A percentile compares a stretch with the other conserved stretches of the same genome.
phyloP scores from a whole-genome alignment of 2,797 vertebrate genomes.

The Denticeps clupeoides region DNA sequence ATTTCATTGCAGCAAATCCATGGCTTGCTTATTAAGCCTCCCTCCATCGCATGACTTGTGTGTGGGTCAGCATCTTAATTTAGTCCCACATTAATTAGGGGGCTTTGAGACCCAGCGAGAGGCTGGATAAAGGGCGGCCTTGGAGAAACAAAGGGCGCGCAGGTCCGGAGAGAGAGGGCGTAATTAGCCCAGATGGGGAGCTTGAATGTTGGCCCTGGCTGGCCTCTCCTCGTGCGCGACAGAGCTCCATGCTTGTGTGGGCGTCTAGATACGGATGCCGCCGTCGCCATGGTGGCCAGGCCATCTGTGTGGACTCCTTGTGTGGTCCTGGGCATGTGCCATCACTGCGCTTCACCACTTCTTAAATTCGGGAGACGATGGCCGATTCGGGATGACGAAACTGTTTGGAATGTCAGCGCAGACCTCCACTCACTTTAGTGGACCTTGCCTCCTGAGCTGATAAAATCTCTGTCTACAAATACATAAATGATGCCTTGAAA shows the following conservation, averaged over 20 bases:
- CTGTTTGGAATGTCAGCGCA: too few species aligned
- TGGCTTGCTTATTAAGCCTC: conserved; percentile 36
- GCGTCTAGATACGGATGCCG: conserved; percentile 25
- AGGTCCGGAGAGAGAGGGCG: conserved; percentile 35
- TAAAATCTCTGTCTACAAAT: too few species aligned
- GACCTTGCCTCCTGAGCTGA: too few species aligned
- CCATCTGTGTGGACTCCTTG: conserved; percentile 42
- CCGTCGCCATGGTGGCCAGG: conserved; percentile 27
- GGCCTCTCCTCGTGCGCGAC: conserved; percentile 23
- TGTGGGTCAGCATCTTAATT: conserved; percentile 42
- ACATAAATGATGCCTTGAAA: too few species aligned
- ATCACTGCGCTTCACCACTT: too few species aligned
- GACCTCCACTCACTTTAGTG: too few species aligned
- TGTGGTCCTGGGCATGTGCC: conserved; percentile 6
- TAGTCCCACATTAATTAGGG: conserved; percentile 45
- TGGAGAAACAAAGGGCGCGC: conserved; percentile 38
- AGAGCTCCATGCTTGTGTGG: conserved; percentile 36
- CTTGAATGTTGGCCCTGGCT: conserved; percentile 22
- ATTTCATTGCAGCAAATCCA: conserved; percentile 32
- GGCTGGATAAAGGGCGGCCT: conserved; percentile 28
- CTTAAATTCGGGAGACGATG: too few species aligned
- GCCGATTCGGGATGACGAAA: too few species aligned
- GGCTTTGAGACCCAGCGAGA: conserved; percentile 29
- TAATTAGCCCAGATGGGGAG: conserved; percentile 57
- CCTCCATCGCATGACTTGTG: conserved; percentile 27